Conservation (phyloP, 1,140 invertebrate species). For the Polypedilum vanderplanki region DNA sequence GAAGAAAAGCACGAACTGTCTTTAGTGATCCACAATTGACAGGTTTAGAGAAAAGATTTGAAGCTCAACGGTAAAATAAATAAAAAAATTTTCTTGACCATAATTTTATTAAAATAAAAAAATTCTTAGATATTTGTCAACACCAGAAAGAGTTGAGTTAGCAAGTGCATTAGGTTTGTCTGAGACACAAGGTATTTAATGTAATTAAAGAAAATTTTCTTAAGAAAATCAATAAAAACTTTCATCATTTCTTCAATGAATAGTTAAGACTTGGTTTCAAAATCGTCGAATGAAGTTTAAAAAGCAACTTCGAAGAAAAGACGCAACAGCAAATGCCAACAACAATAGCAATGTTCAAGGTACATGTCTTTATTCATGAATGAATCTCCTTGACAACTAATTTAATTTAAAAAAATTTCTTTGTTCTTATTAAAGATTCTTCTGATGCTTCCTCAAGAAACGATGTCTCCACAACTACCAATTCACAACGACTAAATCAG, state of each 20-base stretch:
- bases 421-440: not conserved
- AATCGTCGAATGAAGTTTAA: slow-evolving; percentile 97
- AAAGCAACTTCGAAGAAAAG: slow-evolving; percentile 68
- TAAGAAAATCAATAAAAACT: not conserved
- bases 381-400: too few relatives aligned
- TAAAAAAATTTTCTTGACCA: too few relatives aligned
- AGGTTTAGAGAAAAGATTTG: slow-evolving; percentile 91
- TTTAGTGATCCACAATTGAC: slow-evolving; percentile 96
- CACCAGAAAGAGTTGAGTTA: slow-evolving; percentile 91
- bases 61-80: slow-evolving; percentile 63
- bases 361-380: slow-evolving; percentile 33
- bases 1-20: slow-evolving; percentile 91
- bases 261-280: slow-evolving; percentile 94
- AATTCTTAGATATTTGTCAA: slow-evolving; percentile 70
- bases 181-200: slow-evolving; percentile 73
- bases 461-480: not conserved
- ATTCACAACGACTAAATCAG: not conserved
- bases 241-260: not conserved
- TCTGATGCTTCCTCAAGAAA: slow-evolving; percentile 30
- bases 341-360: slow-evolving; percentile 32
- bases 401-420: slow-evolving; percentile 3
- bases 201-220: not conserved
- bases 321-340: slow-evolving; percentile 45
- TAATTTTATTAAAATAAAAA: too few relatives aligned
- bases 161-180: slow-evolving; percentile 86